Evolutionary conservation across 2,797 vertebrate genomes (phyloP), one percentile per base, ranked within the genome.

Genomic region (Fistularia commersonii): DNA sequence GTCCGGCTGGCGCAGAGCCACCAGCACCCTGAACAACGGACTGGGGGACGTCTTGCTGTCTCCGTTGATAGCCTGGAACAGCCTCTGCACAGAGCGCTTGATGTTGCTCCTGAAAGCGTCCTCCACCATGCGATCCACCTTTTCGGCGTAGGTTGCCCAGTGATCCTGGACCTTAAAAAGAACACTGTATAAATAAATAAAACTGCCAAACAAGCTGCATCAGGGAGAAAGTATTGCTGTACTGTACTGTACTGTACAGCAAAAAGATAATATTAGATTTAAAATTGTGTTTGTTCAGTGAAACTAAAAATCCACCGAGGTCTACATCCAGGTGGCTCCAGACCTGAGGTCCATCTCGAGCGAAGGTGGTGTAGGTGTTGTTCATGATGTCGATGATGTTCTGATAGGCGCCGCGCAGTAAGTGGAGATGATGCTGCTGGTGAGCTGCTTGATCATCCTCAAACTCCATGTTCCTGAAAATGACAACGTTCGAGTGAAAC

Each of bases 61-160:
- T 32, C 92, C 92, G 7, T 87, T 94, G 69, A 97, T 91, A 51
- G 92, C 93, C 70, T 79, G 92, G 39, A 89, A 91, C 1, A 97
- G 86, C 48, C 90, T 92, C 65, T 90, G 86, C 69, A 96, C 81
- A 10, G 93, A 95, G 72, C 76, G 77, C 48, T 91, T 93, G 44
- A 96, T 73, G 11, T 93, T 95, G 48, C 78, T 73, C 32, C 87
- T 86, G 10, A 95, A 76, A 31, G 92, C 89, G 1, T 93, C 88
- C 64, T 95, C 92, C 54, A 95, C 80, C 87, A 92, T 88, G 14
- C 3, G 58, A 61, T 97, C 91, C 61, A 93, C 82, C 45, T 90
- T 90, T 80, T 91, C 66, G 0, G 84, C 88, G 66, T 92, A 92
- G 11, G 66, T 64, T 63, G 76, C 46, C 94, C 92, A 96, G 55